Conservation (phyloP, 2,113 vertebrate genomes). For the Gambusia holbrooki region DNA sequence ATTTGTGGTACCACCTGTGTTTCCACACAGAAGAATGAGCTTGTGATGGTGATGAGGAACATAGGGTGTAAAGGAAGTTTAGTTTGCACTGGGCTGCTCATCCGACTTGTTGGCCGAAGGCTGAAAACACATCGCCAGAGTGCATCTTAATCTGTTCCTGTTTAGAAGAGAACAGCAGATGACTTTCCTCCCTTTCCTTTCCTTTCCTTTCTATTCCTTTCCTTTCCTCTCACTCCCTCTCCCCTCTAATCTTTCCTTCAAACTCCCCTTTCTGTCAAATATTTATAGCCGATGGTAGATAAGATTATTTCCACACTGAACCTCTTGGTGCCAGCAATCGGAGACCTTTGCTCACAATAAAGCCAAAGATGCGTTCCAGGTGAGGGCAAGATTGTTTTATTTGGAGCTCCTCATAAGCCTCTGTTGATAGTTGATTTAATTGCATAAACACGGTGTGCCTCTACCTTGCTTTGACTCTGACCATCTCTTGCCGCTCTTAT, state of each 20-base stretch:
- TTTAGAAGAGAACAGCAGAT: constrained; percentile 47
- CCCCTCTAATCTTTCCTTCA: constrained; percentile 36
- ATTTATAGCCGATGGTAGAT: constrained; percentile 85
- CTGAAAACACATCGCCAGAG: constrained; percentile 48
- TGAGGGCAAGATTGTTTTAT: constrained; percentile 73
- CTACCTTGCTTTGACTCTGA: constrained; percentile 36
- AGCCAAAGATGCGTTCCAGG: constrained; percentile 75
- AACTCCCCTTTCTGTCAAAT: constrained; percentile 71
- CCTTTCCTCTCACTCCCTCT: constrained; percentile 32
- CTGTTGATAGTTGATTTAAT: constrained; percentile 58
- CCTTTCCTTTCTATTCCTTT: constrained; percentile 26
- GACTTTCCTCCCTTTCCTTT: constrained; percentile 12
- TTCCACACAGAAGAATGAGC: constrained; percentile 68
- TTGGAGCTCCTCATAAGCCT: constrained; percentile 75
- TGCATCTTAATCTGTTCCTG: constrained; percentile 56
- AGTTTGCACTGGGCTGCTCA: constrained; percentile 34
- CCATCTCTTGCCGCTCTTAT: constrained; percentile 45
- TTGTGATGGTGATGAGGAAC: constrained; percentile 58
- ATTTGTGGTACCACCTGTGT: constrained; percentile 78
- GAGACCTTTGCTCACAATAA: constrained; percentile 86
- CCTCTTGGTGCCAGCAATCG: constrained; percentile 81
- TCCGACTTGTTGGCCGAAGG: constrained; percentile 16
- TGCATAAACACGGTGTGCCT: constrained; percentile 38
- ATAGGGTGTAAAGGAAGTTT: constrained; percentile 49
- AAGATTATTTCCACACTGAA: constrained; percentile 77